Base-by-base conservation (phyloP, 1,140 invertebrate genomes). In the Zophobas morio region DNA sequence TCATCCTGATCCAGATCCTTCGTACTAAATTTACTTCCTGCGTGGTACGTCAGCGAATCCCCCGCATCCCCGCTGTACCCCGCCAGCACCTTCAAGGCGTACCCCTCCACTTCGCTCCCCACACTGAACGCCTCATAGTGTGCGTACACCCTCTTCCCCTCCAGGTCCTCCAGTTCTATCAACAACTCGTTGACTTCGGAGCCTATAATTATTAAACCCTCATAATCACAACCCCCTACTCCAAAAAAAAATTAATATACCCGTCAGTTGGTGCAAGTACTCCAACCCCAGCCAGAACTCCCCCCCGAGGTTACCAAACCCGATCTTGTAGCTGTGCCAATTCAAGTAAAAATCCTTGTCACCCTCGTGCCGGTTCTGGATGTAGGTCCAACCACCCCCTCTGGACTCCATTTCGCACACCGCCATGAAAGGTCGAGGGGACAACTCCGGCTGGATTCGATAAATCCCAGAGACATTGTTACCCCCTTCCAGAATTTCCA, bases 1-100 rank as follows among this genome's bases (percentile, higher is more conserved):
- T 89, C 89, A 81, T 95, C 94, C 81, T 94, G 92, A 82, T 95
- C 94, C 32, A 87, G 84, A 75, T 95, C 94, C 39, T 56, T 56
- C 20, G 72, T 74, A 42, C 51, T 74, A 46, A 74, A 74, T 20
- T 56, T 54, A n/a, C 54, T 42, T 3, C 72, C 72, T 0, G 35
- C 54, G 53, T 60, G 72, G 20, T 54, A 57, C 2, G 6, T 57
- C 53, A 74, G 39, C 1, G 72, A 54, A 74, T 74, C 53, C 0
- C 72, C 72, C 1, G 54, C 54, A 46, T 74, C 47, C 1, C 72
- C 72, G 1, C 3, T 35, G n/a, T 74, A 74, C 6, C 54, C 72
- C 20, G 6, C 54, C 53, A 74, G 39, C 6, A 56, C 72, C 39
- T 74, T 74, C 33, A 74, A 39, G 8, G 32, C 34, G 49, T 76